A percentile compares a stretch with the other conserved stretches of the same genome.
Conservation (phyloP, 2,888 invertebrate genomes). For the Conus canariensis region DNA sequence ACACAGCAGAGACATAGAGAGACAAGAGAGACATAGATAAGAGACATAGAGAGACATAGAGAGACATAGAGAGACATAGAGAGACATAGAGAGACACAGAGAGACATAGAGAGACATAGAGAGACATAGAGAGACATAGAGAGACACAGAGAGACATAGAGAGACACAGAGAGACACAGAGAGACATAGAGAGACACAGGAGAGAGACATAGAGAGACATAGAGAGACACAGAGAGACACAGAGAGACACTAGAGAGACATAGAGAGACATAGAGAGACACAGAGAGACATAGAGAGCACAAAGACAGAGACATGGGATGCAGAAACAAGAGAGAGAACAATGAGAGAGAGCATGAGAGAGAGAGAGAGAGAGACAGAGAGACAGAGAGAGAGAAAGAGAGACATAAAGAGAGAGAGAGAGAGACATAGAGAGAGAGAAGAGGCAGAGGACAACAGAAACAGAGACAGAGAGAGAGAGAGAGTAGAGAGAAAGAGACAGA, state of each 20-base stretch:
- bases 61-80: neutral
- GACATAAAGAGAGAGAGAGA: neutral
- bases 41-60: conserved; percentile 8
- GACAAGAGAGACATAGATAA: conserved; percentile 11
- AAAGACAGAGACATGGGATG: too few relatives aligned
- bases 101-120: conserved; percentile 23
- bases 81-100: neutral
- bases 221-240: conserved; percentile 13
- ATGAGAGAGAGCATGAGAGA: neutral
- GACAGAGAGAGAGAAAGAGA: neutral
- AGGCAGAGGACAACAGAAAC: neutral
- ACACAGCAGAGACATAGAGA: neutral
- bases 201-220: neutral
- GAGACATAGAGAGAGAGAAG: too few relatives aligned
- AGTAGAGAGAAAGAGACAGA: neutral
- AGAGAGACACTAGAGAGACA: neutral
- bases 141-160: neutral
- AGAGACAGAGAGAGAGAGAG: neutral
- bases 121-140: neutral
- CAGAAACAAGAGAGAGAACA: neutral
- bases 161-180: neutral
- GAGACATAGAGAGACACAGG: neutral
- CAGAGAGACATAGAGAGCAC: neutral
- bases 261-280: conserved; percentile 15
- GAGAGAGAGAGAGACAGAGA: too few relatives aligned